phyloP scores from a whole-genome alignment of 2,113 vertebrate species.

The Brienomyrus brachyistius region DNA sequence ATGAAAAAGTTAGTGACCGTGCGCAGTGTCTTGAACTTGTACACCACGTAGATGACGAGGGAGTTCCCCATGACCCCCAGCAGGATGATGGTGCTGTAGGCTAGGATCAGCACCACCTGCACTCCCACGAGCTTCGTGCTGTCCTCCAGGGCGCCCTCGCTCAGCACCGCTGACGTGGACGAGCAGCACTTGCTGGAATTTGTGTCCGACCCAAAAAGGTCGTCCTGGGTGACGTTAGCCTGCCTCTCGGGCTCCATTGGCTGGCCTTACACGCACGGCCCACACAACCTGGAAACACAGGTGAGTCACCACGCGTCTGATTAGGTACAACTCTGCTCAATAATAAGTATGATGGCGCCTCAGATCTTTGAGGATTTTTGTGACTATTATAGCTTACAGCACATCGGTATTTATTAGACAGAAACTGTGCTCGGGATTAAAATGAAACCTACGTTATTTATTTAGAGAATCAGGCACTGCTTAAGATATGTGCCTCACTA shows the following conservation, averaged over 20 bases:
- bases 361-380: not conserved
- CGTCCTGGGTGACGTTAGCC: slow-evolving; percentile 58
- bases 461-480: not conserved
- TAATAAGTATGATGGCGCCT: not conserved
- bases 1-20: slow-evolving; percentile 97
- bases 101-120: slow-evolving; percentile 81
- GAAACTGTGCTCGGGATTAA: not conserved
- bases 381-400: not conserved
- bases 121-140: slow-evolving; percentile 82
- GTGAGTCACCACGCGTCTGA: not conserved
- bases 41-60: slow-evolving; percentile 85
- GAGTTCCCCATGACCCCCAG: slow-evolving; percentile 89
- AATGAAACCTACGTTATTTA: not conserved
- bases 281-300: slow-evolving; percentile 2
- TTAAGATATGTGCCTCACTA: not conserved
- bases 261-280: slow-evolving; percentile 48
- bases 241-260: slow-evolving; percentile 43
- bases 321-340: not conserved
- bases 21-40: slow-evolving; percentile 83
- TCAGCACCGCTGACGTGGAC: not conserved
- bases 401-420: not conserved
- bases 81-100: slow-evolving; percentile 88
- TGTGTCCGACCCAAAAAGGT: not conserved
- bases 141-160: slow-evolving; percentile 59
- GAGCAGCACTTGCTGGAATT: slow-evolving; percentile 1